Percentiles rank a stretch among this genome's conserved stretches.
Conservation (phyloP, 2,888 invertebrate genomes). For the Drymonia ruficornis region DNA sequence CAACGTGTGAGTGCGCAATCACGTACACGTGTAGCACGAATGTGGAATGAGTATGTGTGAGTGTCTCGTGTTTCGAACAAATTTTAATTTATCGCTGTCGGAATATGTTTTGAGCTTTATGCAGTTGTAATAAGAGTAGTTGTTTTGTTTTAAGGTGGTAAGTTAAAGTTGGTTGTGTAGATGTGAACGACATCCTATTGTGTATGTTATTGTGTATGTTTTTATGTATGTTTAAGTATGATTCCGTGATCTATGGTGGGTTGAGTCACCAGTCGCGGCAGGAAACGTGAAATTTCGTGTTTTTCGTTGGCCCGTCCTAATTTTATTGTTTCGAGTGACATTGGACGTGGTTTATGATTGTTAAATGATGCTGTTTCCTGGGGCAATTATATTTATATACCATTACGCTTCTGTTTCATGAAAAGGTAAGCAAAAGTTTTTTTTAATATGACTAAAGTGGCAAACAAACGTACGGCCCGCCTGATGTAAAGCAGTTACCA, state of each 20-base stretch:
- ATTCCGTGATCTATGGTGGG: slow-evolving; percentile 65
- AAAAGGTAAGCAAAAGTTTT: no score
- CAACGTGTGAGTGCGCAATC: slow-evolving; percentile 44
- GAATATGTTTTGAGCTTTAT: slow-evolving; percentile 46
- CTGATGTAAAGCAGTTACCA: no score
- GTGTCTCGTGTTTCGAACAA: slow-evolving; percentile 29
- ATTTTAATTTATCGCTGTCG: slow-evolving; percentile 13
- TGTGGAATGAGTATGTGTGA: slow-evolving; percentile 35
- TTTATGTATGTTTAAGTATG: slow-evolving; percentile 47
- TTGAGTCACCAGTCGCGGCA: slow-evolving; percentile 45
- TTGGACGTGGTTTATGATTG: slow-evolving; percentile 39
- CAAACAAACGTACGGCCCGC: no score
- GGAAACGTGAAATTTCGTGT: slow-evolving; percentile 60
- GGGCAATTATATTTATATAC: slow-evolving; percentile 12
- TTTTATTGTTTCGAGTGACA: slow-evolving; percentile 51
- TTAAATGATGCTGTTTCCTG: slow-evolving; percentile 38
- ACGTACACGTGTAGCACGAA: slow-evolving; percentile 30
- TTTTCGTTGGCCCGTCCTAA: slow-evolving; percentile 48
- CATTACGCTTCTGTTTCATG: slow-evolving; percentile 8
- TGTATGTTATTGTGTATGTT: no score
- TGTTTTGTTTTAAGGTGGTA: slow-evolving; percentile 6
- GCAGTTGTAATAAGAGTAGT: slow-evolving; percentile 8
- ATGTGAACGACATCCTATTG: slow-evolving; percentile 58
- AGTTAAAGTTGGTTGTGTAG: slow-evolving; percentile 31
- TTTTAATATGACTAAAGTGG: no score